Evolutionary conservation across 2,797 vertebrate species (phyloP).

Genomic region (Pseudotriccus pelzelni): DNA sequence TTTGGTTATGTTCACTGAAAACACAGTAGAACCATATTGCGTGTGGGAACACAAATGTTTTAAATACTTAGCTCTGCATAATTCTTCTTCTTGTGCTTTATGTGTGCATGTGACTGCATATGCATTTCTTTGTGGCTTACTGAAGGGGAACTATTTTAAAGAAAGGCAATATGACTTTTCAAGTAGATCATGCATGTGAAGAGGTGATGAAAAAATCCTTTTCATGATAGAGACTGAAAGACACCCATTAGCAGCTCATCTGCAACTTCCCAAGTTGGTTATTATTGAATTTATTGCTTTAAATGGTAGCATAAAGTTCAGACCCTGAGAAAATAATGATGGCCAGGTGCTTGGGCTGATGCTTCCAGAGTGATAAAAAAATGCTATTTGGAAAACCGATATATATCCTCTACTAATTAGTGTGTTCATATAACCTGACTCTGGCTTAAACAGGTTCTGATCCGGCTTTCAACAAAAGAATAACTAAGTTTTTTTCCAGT

Average conservation of each 20-base stretch:
- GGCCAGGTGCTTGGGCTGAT: not conserved
- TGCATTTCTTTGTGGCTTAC: not conserved
- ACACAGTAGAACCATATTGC: constrained; percentile 32
- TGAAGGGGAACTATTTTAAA: not conserved
- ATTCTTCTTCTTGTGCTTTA: not conserved
- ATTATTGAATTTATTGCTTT: not conserved
- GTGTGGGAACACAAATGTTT: constrained; percentile 31
- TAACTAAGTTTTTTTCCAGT: not conserved
- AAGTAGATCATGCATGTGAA: not conserved
- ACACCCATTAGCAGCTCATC: not conserved
- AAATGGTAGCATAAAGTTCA: not conserved
- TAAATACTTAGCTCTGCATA: constrained; percentile 25
- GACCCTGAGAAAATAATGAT: not conserved
- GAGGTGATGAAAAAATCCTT: not conserved
- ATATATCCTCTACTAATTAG: not conserved
- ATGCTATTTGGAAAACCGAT: not conserved
- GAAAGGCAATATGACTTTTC: not conserved
- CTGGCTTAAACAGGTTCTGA: not conserved
- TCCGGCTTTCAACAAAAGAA: not conserved
- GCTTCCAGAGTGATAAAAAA: not conserved
- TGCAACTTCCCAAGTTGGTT: not conserved
- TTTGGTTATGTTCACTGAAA: not conserved
- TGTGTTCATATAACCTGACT: not conserved
- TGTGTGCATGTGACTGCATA: not conserved
- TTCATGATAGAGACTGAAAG: not conserved